Evolutionary conservation across 2,113 vertebrate species (phyloP).

Genomic region (Phalacrocorax brasilianus): DNA sequence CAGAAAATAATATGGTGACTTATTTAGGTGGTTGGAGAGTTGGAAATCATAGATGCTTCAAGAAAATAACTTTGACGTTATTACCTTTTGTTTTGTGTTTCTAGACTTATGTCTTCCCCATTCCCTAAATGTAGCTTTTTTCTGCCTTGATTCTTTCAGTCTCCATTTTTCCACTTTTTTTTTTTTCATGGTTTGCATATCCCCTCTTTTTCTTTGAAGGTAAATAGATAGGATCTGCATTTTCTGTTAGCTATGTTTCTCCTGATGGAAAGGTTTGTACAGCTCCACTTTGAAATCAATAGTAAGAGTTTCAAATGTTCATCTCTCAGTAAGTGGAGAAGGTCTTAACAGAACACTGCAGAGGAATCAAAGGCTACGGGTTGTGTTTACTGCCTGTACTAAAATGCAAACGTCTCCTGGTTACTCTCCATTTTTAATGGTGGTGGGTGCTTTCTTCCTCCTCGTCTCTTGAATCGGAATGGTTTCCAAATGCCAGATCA

Average conservation of each 20-base stretch:
- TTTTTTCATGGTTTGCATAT: not conserved
- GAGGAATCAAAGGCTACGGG: not conserved
- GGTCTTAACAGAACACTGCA: not conserved
- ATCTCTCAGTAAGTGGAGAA: not conserved
- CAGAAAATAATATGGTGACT: not conserved
- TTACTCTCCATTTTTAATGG: not conserved
- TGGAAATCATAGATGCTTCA: not conserved
- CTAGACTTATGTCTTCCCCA: not conserved
- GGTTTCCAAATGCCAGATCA: not conserved
- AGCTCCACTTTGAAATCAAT: not conserved
- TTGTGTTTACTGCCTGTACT: not conserved
- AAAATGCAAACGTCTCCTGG: not conserved
- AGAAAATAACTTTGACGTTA: not conserved
- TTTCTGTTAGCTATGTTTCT: not conserved
- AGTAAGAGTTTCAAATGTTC: not conserved
- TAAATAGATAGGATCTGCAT: not conserved
- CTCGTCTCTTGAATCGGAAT: not conserved
- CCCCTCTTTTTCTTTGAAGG: not conserved
- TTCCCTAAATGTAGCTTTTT: not conserved
- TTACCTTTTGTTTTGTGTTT: not conserved
- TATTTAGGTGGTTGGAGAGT: not conserved
- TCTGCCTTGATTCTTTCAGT: not conserved
- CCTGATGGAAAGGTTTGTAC: not conserved
- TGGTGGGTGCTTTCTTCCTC: not conserved
- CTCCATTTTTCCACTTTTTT: not conserved